phyloP scores from a whole-genome alignment of 2,797 vertebrate species.

The Acanthis flammea region DNA sequence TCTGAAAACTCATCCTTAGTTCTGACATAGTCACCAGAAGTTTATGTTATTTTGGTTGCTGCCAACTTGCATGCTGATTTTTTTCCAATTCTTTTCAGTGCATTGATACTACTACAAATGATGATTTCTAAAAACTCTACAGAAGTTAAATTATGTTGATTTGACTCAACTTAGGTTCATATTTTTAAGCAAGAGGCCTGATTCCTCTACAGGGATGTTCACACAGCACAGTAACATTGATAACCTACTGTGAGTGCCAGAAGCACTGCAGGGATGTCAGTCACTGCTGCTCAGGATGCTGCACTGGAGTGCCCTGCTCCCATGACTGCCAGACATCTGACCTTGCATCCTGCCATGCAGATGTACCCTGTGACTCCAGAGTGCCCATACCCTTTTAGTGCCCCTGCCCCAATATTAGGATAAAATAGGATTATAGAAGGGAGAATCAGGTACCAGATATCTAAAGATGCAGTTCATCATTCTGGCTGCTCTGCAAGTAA shows the following conservation, averaged over 20 bases:
- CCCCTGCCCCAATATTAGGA: neutral
- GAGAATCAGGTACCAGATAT: neutral
- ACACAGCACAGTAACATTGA: neutral
- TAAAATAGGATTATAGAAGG: neutral
- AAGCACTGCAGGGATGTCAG: neutral
- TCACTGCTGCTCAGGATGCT: neutral
- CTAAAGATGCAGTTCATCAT: neutral
- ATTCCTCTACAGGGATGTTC: neutral
- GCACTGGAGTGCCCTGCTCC: neutral
- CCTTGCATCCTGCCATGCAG: neutral
- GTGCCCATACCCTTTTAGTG: neutral
- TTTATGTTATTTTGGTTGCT: conserved; percentile 3
- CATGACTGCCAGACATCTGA: neutral
- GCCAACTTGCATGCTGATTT: neutral
- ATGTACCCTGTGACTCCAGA: neutral
- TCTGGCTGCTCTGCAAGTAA: neutral
- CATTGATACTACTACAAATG: neutral
- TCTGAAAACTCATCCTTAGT: neutral
- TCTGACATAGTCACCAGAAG: neutral
- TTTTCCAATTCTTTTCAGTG: neutral
- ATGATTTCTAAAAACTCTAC: neutral
- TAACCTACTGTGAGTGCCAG: neutral
- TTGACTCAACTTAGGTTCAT: neutral
- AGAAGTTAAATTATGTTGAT: neutral
- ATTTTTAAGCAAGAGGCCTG: neutral